A percentile compares a stretch with the other conserved stretches of the same genome.
Evolutionary conservation across 2,888 invertebrate species (phyloP).

Genomic region (Gari tellinella): DNA sequence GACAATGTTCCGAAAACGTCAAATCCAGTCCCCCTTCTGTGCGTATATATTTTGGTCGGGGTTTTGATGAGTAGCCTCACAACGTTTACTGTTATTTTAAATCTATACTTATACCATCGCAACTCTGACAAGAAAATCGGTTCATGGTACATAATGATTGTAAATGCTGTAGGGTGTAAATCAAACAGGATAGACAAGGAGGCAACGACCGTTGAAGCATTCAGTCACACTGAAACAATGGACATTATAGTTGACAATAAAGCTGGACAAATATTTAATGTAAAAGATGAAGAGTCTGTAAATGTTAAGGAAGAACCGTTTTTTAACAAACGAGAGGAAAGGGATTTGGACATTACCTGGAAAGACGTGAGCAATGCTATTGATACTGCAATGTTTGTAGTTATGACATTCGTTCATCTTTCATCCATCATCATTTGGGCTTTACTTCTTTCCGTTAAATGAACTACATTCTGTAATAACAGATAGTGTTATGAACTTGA

Average conservation of each 20-base stretch:
- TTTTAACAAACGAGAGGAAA: not conserved
- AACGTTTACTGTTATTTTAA: slow-evolving; percentile 5
- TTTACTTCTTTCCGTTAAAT: no score
- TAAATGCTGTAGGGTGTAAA: not conserved
- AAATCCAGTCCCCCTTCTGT: slow-evolving; percentile 8
- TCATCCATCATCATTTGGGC: no score
- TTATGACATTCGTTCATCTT: no score
- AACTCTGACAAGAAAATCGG: not conserved
- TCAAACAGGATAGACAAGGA: not conserved
- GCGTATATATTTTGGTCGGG: not conserved
- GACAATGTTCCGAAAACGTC: slow-evolving; percentile 22
- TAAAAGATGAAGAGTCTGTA: no score
- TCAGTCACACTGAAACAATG: not conserved
- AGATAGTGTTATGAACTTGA: no score
- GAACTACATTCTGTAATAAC: no score
- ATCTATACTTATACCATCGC: slow-evolving; percentile 9
- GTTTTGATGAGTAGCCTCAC: not conserved
- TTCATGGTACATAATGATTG: not conserved
- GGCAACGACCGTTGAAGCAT: not conserved
- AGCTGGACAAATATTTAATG: no score
- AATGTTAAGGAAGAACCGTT: not conserved
- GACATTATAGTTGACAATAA: not conserved
- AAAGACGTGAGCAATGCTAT: slow-evolving; percentile 20
- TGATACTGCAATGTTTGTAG: slow-evolving; percentile 13
- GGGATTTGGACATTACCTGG: slow-evolving; percentile 1